These are phyloP conservation scores for Spermophilus dauricus DNA, from an alignment of 2,113 vertebrate genomes.

Conservation along the genomic window DNA sequence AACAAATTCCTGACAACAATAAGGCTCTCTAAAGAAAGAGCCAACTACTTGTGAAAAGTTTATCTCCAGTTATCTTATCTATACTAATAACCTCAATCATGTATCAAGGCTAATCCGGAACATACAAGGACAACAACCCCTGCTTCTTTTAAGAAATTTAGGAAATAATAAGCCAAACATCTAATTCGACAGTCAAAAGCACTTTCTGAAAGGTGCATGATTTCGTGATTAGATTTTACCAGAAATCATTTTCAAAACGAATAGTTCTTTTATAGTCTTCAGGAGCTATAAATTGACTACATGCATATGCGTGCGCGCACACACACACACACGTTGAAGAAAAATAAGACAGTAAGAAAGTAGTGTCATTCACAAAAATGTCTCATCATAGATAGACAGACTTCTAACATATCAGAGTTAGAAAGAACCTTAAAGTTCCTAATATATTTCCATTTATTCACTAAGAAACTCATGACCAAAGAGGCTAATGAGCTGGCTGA, in stretches of 20 bases:
- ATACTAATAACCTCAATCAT: background rate
- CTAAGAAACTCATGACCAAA: background rate
- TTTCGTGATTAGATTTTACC: background rate
- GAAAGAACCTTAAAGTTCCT: background rate
- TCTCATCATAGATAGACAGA: background rate
- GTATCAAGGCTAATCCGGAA: background rate
- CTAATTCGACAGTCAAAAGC: background rate
- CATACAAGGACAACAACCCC: background rate
- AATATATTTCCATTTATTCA: background rate
- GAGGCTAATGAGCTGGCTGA: too few species aligned
- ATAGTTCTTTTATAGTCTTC: background rate
- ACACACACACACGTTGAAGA: background rate
- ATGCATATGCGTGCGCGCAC: background rate
- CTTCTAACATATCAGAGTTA: background rate
- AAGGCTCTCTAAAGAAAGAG: slow-evolving; percentile 5
- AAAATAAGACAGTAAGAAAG: background rate
- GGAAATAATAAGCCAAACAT: background rate
- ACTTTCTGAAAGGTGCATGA: background rate
- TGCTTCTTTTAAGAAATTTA: background rate
- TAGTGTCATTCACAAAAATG: background rate
- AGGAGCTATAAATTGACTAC: background rate
- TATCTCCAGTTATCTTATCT: background rate
- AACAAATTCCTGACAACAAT: background rate
- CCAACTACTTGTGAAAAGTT: background rate
- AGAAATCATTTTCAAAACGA: slow-evolving; percentile 23